Conservation (phyloP, 2,113 vertebrate species). For the Takifugu bimaculatus region DNA sequence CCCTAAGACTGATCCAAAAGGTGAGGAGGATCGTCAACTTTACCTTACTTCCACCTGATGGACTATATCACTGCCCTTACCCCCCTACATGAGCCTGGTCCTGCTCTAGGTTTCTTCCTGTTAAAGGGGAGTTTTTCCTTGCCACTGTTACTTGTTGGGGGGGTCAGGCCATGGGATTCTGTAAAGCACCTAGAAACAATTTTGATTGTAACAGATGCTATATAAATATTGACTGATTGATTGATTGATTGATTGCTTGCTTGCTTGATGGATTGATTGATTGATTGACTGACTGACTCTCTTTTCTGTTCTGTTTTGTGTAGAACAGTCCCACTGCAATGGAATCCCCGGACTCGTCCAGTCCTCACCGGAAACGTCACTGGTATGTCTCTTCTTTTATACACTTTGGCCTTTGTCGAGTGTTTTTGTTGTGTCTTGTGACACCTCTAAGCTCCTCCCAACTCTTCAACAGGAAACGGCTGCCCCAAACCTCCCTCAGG, state of each 20-base stretch:
- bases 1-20: constrained; percentile 83
- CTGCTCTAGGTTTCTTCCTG: too few relatives aligned
- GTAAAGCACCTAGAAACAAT: too few relatives aligned
- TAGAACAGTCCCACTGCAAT: constrained; percentile 86
- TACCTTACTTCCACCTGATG: not conserved
- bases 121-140: too few relatives aligned
- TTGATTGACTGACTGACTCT: not conserved
- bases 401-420: not conserved
- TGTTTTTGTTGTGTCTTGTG: not conserved
- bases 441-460: constrained; percentile 4
- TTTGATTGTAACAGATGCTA: too few relatives aligned
- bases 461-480: constrained; percentile 74
- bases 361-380: constrained; percentile 82
- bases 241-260: too few relatives aligned
- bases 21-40: constrained; percentile 63
- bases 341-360: constrained; percentile 85
- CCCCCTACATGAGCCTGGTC: too few relatives aligned
- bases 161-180: too few relatives aligned
- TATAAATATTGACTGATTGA: too few relatives aligned
- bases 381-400: constrained; percentile 75
- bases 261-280: too few relatives aligned
- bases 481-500: constrained; percentile 79
- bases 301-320: constrained; percentile 68
- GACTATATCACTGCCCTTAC: not conserved
- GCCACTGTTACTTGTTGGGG: too few relatives aligned